Conservation (phyloP, 2,113 vertebrate genomes). For the Nothocercus julius region DNA sequence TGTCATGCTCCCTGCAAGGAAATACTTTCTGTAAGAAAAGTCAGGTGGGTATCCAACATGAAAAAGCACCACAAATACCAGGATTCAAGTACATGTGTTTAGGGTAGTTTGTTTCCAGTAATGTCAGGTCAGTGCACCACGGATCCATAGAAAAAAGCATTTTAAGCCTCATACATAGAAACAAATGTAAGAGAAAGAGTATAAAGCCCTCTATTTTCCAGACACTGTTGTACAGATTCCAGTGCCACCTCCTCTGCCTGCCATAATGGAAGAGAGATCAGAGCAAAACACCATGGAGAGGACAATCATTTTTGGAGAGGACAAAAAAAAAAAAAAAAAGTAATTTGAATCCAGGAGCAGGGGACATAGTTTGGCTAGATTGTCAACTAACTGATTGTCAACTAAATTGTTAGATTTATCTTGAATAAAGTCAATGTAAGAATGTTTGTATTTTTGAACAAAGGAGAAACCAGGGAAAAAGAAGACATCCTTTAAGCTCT, state of each 20-base stretch:
- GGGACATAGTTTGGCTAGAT: background rate
- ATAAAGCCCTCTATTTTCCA: background rate
- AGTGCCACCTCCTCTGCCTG: background rate
- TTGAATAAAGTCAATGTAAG: background rate
- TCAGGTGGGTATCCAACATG: background rate
- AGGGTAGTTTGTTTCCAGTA: background rate
- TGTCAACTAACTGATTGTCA: background rate
- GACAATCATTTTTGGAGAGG: fast-evolving
- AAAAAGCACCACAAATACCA: background rate
- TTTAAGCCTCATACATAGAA: background rate
- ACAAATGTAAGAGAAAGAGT: background rate
- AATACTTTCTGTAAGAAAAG: background rate
- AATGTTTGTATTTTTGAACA: background rate
- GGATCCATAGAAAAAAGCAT: background rate
- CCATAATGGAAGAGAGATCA: background rate
- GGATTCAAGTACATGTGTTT: background rate
- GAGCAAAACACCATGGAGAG: background rate
- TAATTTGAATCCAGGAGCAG: background rate
- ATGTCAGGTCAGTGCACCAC: background rate
- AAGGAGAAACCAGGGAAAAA: background rate
- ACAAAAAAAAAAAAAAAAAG: background rate
- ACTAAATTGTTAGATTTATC: background rate
- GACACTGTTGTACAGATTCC: background rate
- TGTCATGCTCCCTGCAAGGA: background rate
- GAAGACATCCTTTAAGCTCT: background rate